Conservation (phyloP, 1,140 invertebrate genomes). For the Diploscapter pachys region DNA sequence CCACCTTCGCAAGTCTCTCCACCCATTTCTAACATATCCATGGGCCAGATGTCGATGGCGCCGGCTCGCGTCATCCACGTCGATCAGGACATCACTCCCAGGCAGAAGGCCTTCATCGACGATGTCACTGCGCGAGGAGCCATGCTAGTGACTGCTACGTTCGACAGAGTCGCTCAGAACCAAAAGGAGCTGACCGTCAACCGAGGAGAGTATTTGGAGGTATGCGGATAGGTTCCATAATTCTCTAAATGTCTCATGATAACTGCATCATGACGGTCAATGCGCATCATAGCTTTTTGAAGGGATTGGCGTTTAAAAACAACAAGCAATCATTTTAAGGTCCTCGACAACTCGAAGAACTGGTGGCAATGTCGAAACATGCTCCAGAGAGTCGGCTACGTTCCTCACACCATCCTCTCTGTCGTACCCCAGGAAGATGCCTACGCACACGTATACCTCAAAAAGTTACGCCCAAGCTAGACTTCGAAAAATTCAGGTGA, state of each 20-base stretch:
- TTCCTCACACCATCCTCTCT: conserved; percentile 92
- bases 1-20: conserved; percentile 12
- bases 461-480: background rate
- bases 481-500: background rate
- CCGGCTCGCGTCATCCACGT: background rate
- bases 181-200: conserved; percentile 93
- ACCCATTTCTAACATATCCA: conserved; percentile 15
- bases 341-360: conserved; percentile 87
- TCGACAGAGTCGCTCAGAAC: conserved; percentile 92
- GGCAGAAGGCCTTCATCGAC: conserved; percentile 46
- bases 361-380: conserved; percentile 95
- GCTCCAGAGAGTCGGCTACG: conserved; percentile 68
- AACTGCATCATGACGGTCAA: too few species aligned
- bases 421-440: conserved; percentile 25
- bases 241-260: background rate
- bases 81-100: conserved; percentile 24
- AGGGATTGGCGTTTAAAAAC: conserved; percentile 9
- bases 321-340: conserved; percentile 66
- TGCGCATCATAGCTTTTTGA: background rate
- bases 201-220: conserved; percentile 89
- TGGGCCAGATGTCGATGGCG: background rate
- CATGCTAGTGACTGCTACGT: conserved; percentile 85
- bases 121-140: conserved; percentile 63
- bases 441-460: conserved; percentile 16
- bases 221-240: conserved; percentile 59